A percentile compares a stretch with the other conserved stretches of the same genome.
These are phyloP conservation scores for Pipistrellus nathusii DNA, from an alignment of 2,797 vertebrate species.

Conservation along the genomic window DNA sequence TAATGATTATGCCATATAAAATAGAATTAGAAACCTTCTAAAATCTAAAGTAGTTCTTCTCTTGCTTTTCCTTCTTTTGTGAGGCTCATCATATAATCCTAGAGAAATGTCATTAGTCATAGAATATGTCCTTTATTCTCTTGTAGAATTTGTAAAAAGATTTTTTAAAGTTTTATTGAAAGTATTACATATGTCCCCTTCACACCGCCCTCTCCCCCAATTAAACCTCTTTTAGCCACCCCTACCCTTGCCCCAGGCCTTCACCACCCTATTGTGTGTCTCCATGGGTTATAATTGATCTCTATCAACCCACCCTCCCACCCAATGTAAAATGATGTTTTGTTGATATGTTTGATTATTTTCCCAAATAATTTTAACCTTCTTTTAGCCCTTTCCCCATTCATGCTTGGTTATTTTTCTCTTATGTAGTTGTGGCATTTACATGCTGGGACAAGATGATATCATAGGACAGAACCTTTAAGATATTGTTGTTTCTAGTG, in stretches of 20 bases:
- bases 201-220: too few species aligned
- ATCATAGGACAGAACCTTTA: conserved; percentile 24
- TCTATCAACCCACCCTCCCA: too few species aligned
- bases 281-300: too few species aligned
- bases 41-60: conserved; percentile 19
- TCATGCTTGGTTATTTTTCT: neutral
- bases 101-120: neutral
- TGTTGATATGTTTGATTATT: conserved; percentile 34
- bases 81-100: neutral
- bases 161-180: too few species aligned
- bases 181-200: too few species aligned
- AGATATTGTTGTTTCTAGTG: neutral
- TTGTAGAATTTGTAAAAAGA: neutral
- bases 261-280: too few species aligned
- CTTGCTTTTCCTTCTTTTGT: neutral
- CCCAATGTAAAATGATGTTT: conserved; percentile 16
- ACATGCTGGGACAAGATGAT: neutral
- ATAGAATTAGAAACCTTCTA: conserved; percentile 2
- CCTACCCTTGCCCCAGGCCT: too few species aligned
- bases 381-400: neutral
- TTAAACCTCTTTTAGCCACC: too few species aligned
- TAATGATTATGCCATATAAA: neutral
- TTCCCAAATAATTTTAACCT: conserved; percentile 47
- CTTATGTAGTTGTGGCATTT: neutral
- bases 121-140: conserved; percentile 37